These are phyloP conservation scores for Chlorodrepanis virens DNA, from an alignment of 2,113 vertebrate species.

Conservation along the genomic window DNA sequence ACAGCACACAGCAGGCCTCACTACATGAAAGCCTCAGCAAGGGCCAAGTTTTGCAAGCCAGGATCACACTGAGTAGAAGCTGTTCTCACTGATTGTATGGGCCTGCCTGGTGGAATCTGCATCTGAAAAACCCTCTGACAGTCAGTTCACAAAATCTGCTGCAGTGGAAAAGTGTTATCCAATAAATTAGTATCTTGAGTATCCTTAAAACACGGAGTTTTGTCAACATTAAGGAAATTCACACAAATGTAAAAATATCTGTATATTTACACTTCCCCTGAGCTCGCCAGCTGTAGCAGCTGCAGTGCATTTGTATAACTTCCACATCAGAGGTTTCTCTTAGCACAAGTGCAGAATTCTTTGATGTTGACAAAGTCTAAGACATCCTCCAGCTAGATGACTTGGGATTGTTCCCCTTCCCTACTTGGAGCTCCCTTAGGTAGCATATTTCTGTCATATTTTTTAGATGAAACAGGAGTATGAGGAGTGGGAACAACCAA, in stretches of 20 bases:
- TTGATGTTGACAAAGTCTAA: background rate
- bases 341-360: background rate
- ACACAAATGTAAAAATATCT: background rate
- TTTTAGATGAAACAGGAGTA: background rate
- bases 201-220: background rate
- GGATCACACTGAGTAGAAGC: background rate
- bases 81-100: background rate
- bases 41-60: background rate
- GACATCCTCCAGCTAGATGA: background rate
- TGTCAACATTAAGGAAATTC: background rate
- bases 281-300: background rate
- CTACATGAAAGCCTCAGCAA: background rate
- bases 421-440: background rate
- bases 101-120: background rate
- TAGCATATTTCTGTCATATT: background rate
- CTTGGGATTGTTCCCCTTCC: background rate
- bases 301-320: background rate
- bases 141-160: background rate
- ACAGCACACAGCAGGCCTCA: background rate
- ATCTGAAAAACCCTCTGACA: background rate
- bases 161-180: background rate
- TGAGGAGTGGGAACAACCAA: background rate
- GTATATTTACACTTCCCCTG: background rate
- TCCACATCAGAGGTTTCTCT: background rate
- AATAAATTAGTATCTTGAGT: background rate